Evolutionary conservation across 2,888 invertebrate genomes (phyloP).

Genomic region (Clitarchus hookeri): DNA sequence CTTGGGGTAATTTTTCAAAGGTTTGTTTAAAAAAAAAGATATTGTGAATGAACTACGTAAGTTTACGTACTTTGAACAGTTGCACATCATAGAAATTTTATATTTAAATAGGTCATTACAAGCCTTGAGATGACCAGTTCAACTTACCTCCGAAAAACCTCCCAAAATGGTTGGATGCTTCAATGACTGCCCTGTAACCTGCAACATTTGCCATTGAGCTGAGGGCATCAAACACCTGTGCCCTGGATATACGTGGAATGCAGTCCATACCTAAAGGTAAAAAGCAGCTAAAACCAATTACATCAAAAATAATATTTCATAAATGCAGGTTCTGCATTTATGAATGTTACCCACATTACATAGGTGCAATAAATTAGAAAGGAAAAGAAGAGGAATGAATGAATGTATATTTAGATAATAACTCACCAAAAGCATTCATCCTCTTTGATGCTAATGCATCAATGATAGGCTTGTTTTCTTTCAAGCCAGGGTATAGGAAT

Average conservation of each 20-base stretch:
- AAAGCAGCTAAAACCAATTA: not conserved
- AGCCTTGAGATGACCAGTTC: no score
- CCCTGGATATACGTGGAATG: slow-evolving; percentile 83
- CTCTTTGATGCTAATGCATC: slow-evolving; percentile 69
- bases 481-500: slow-evolving; percentile 76
- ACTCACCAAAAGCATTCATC: slow-evolving; percentile 79
- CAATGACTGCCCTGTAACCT: slow-evolving; percentile 86
- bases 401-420: not conserved
- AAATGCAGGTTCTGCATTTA: not conserved
- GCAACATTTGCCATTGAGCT: slow-evolving; percentile 92
- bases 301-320: no score
- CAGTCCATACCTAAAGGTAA: slow-evolving; percentile 81
- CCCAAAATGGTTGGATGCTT: slow-evolving; percentile 88
- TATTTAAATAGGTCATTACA: no score
- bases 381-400: no score
- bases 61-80: no score
- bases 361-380: no score
- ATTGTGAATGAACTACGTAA: no score
- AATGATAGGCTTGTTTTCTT: slow-evolving; percentile 74
- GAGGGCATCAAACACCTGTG: slow-evolving; percentile 88
- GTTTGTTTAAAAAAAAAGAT: no score
- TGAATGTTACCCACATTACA: no score
- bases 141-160: slow-evolving; percentile 80
- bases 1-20: no score
- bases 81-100: no score